A percentile compares a stretch with the other conserved stretches of the same genome.
Evolutionary conservation across 1,140 invertebrate genomes (phyloP).

Genomic region (Tetramorium parvispinum): DNA sequence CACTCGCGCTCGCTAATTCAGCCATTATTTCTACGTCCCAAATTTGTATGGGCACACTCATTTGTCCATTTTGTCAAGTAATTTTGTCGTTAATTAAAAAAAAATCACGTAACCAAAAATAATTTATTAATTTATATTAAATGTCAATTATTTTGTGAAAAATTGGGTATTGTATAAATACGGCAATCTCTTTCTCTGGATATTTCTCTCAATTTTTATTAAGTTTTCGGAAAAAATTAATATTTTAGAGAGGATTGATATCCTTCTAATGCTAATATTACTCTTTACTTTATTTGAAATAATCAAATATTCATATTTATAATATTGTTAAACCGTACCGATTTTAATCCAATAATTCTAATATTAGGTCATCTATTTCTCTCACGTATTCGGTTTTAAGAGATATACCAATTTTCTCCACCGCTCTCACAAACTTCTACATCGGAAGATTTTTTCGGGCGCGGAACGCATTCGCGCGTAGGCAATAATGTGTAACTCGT

Average conservation of each 20-base stretch:
- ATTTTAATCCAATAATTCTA: not conserved
- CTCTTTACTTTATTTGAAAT: not conserved
- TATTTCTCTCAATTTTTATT: not conserved
- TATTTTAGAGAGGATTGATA: not conserved
- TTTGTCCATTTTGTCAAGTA: not conserved
- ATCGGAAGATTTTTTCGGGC: constrained; percentile 5
- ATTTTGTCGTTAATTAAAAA: not conserved
- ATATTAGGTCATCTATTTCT: not conserved
- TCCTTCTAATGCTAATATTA: not conserved
- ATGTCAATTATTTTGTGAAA: not conserved
- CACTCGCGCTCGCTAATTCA: constrained; percentile 42
- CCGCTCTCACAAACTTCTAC: not conserved
- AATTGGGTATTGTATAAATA: not conserved
- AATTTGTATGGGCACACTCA: not conserved
- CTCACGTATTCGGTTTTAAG: not conserved
- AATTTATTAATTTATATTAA: not conserved
- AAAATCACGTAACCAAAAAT: not conserved
- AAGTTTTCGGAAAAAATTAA: not conserved
- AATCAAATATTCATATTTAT: not conserved
- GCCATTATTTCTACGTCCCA: not conserved
- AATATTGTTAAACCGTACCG: not conserved
- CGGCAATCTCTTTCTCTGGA: not conserved
- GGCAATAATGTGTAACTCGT: constrained; percentile 54
- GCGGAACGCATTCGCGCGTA: not conserved
- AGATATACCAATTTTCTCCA: not conserved